Conservation (phyloP, 1,140 invertebrate genomes). For the Cylas formicarius region DNA sequence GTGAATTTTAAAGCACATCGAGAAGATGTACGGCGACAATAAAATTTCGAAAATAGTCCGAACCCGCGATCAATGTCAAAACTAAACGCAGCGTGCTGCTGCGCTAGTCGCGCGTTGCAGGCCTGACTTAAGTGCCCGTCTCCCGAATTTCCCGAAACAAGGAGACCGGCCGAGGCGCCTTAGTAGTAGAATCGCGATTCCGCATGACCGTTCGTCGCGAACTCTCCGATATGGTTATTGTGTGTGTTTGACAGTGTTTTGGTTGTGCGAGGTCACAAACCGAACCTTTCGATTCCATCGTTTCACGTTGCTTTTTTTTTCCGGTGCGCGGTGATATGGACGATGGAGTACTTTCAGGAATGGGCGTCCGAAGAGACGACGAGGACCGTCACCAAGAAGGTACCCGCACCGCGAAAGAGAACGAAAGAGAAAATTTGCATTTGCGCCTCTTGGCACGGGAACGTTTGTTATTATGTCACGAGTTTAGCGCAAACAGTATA, state of each 20-base stretch:
- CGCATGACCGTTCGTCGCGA: not conserved
- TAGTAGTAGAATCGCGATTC: conserved; percentile 30
- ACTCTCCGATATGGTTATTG: conserved; percentile 1
- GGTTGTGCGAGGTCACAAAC: not conserved
- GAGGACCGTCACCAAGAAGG: conserved; percentile 2
- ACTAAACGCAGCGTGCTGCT: too few species aligned
- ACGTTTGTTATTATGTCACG: too few species aligned
- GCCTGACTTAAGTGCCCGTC: conserved; percentile 23
- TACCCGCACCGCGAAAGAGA: too few species aligned
- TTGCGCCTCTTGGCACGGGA: too few species aligned
- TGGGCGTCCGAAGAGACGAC: conserved; percentile 26
- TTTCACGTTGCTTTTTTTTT: not conserved
- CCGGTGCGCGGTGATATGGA: conserved; percentile 24
- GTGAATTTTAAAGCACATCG: too few species aligned
- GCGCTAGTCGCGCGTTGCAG: conserved; percentile 2
- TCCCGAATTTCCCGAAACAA: conserved; percentile 34
- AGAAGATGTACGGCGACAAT: too few species aligned
- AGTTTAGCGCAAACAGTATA: too few species aligned
- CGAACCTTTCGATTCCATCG: not conserved
- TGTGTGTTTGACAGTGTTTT: not conserved
- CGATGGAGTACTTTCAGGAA: conserved; percentile 38
- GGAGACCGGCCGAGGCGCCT: conserved; percentile 22
- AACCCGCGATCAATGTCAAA: too few species aligned
- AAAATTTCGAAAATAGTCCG: too few species aligned
- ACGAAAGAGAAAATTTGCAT: too few species aligned